These are phyloP conservation scores for Caranx ignobilis DNA, from an alignment of 2,113 vertebrate species.

Conservation along the genomic window DNA sequence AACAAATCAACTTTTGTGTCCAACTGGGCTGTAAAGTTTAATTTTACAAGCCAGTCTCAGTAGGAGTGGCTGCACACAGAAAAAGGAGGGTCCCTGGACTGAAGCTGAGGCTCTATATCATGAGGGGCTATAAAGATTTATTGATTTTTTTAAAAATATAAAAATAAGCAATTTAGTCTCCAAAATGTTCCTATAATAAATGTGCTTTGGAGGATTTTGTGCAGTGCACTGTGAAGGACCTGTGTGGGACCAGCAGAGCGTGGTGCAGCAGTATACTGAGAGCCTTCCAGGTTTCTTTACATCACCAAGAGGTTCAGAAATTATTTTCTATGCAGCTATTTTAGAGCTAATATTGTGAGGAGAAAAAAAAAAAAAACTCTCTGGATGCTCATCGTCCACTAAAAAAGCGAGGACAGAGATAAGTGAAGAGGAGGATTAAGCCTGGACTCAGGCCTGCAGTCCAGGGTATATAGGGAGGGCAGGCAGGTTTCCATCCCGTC, in stretches of 20 bases:
- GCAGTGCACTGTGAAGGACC: slow-evolving; percentile 20
- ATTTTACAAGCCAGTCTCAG: slow-evolving; percentile 24
- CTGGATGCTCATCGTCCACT: slow-evolving; percentile 56
- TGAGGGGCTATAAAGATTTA: slow-evolving; percentile 2
- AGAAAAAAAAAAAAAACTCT: slow-evolving; percentile 28
- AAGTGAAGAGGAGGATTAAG: slow-evolving; percentile 74
- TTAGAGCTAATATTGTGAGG: slow-evolving; percentile 59
- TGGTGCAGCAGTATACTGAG: slow-evolving; percentile 10
- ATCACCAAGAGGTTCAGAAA: slow-evolving; percentile 42
- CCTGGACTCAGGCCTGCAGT: slow-evolving; percentile 65
- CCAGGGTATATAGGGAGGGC: slow-evolving; percentile 35
- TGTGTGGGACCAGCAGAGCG: slow-evolving; percentile 19
- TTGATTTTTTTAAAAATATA: not conserved
- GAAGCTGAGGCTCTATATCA: slow-evolving; percentile 26
- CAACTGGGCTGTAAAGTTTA: slow-evolving; percentile 32
- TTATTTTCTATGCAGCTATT: slow-evolving; percentile 48
- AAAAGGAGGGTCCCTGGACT: not conserved
- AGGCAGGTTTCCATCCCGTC: slow-evolving; percentile 74
- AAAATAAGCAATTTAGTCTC: not conserved
- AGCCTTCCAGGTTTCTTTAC: slow-evolving; percentile 39
- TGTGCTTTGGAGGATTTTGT: slow-evolving; percentile 13
- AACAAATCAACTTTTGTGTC: slow-evolving; percentile 44
- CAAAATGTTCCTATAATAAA: slow-evolving; percentile 13
- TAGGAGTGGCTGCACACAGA: slow-evolving; percentile 32
- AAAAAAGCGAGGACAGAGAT: slow-evolving; percentile 67